Evolutionary conservation across 2,113 vertebrate species (phyloP).

Genomic region (Abramis brama): DNA sequence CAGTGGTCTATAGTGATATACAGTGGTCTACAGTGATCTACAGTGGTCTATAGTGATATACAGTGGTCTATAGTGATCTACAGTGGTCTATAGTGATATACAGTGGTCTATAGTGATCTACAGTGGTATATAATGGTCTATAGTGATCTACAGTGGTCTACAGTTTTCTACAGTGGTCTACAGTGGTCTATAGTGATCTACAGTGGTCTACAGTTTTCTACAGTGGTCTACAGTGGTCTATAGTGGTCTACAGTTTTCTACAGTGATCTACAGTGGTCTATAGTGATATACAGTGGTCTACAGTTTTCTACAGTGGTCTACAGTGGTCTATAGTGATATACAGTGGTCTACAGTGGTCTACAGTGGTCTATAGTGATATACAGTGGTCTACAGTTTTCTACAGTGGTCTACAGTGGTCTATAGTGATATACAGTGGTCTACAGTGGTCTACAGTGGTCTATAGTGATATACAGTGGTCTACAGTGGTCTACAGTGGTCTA

Average conservation of each 20-base stretch:
- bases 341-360: too few relatives aligned
- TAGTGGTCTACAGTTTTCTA: rapidly evolving
- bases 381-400: background rate
- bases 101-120: rapidly evolving
- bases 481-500: too few relatives aligned
- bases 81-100: rapidly evolving
- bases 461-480: background rate
- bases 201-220: background rate
- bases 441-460: background rate
- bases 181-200: background rate
- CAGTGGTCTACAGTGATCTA: background rate
- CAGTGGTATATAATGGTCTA: background rate
- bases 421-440: background rate
- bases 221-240: background rate
- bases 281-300: too few relatives aligned
- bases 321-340: background rate
- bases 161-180: background rate
- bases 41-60: rapidly evolving
- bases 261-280: too few relatives aligned
- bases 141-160: background rate
- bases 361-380: too few relatives aligned
- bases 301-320: too few relatives aligned
- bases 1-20: rapidly evolving
- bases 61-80: background rate
- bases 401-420: background rate